These are phyloP conservation scores for Cyanoderma ruficeps DNA, from an alignment of 2,113 vertebrate genomes.

Conservation along the genomic window DNA sequence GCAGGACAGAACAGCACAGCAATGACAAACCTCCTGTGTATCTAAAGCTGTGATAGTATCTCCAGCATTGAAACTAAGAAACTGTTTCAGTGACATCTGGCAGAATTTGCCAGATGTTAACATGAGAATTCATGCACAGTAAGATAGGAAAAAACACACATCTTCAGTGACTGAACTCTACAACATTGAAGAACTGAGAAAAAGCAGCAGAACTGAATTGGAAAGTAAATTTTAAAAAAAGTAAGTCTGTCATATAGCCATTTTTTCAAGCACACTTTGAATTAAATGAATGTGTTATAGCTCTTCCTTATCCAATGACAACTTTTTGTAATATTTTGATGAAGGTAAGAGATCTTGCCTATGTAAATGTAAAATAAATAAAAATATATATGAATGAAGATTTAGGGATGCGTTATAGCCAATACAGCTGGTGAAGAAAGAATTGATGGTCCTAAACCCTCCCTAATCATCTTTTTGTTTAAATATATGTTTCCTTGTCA, in stretches of 20 bases:
- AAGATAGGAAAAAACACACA: not conserved
- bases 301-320: not conserved
- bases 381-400: not conserved
- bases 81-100: constrained; percentile 32
- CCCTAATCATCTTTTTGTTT: not conserved
- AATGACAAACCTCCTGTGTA: not conserved
- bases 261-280: not conserved
- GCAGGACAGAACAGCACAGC: not conserved
- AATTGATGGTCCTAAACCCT: not conserved
- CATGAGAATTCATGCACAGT: not conserved
- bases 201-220: not conserved
- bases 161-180: not conserved
- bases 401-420: not conserved
- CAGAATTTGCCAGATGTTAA: constrained; percentile 31
- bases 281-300: not conserved
- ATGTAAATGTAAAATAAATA: not conserved
- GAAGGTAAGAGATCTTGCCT: not conserved
- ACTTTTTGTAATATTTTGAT: not conserved
- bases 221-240: not conserved
- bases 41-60: not conserved
- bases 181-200: not conserved
- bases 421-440: not conserved
- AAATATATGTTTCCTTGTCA: not conserved
- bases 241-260: not conserved
- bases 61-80: not conserved